Conservation (phyloP, 2,888 invertebrate species). For the Petrolisthes manimaculis region DNA sequence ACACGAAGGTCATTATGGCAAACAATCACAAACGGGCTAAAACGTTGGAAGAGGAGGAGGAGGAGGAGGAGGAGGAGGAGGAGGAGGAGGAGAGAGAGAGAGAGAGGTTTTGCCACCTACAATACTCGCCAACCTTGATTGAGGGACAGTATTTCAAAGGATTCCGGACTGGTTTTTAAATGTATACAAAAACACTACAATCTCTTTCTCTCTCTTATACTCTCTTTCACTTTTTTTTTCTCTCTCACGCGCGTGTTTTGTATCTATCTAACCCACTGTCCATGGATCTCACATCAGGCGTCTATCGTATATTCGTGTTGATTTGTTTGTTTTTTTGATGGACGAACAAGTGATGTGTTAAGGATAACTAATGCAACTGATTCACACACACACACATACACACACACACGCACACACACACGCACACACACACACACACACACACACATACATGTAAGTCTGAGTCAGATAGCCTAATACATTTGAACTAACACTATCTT, state of each 20-base stretch:
- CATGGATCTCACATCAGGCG: no score
- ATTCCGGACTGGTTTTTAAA: no score
- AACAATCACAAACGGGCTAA: neutral
- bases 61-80: slow-evolving; percentile 22
- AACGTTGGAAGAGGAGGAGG: slow-evolving; percentile 16
- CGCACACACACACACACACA: slow-evolving; percentile 12
- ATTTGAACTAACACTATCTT: no score
- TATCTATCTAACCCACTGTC: no score
- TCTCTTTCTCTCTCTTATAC: slow-evolving; percentile 18
- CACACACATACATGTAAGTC: neutral
- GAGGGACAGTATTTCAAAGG: no score
- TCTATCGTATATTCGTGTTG: no score
- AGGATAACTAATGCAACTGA: neutral
- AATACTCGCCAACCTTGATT: no score
- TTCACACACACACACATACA: neutral
- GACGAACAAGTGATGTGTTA: no score
- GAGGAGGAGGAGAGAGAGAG: slow-evolving; percentile 15
- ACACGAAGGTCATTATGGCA: neutral
- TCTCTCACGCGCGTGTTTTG: no score
- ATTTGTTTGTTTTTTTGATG: no score
- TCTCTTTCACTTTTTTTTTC: neutral
- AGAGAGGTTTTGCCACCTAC: neutral
- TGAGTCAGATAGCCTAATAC: neutral
- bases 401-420: slow-evolving; percentile 1
- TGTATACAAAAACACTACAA: no score